Evolutionary conservation across 2,888 invertebrate species (phyloP).

Genomic region (Papilio gigon): DNA sequence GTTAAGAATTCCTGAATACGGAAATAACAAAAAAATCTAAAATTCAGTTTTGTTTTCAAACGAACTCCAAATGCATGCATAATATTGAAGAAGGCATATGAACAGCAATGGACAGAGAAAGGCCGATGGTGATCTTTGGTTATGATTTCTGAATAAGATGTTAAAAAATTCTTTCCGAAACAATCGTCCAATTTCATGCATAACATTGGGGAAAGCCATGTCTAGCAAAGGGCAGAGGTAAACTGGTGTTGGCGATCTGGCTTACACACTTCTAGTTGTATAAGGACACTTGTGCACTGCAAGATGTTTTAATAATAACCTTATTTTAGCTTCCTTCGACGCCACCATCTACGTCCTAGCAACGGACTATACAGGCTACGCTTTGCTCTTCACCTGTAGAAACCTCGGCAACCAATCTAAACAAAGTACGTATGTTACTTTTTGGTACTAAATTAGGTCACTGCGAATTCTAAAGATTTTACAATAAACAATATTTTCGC

Average conservation of each 20-base stretch:
- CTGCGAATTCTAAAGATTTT: no score
- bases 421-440: constrained; percentile 59
- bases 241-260: no score
- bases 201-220: no score
- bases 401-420: constrained; percentile 53
- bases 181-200: no score
- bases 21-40: not conserved
- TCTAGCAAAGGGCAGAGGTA: no score
- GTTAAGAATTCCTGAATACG: not conserved
- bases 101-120: no score
- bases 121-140: no score
- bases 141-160: no score
- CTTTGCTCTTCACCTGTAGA: constrained; percentile 85
- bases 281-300: not conserved
- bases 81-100: no score
- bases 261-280: not conserved
- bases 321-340: constrained; percentile 45
- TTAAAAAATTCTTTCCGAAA: no score
- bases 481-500: not conserved
- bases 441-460: not conserved
- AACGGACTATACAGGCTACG: constrained; percentile 84
- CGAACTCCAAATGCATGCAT: no score
- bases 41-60: no score
- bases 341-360: constrained; percentile 84
- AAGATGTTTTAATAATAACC: not conserved